These are phyloP conservation scores for Trachymyrmex cornetzi DNA, from an alignment of 1,140 invertebrate species.

Conservation along the genomic window DNA sequence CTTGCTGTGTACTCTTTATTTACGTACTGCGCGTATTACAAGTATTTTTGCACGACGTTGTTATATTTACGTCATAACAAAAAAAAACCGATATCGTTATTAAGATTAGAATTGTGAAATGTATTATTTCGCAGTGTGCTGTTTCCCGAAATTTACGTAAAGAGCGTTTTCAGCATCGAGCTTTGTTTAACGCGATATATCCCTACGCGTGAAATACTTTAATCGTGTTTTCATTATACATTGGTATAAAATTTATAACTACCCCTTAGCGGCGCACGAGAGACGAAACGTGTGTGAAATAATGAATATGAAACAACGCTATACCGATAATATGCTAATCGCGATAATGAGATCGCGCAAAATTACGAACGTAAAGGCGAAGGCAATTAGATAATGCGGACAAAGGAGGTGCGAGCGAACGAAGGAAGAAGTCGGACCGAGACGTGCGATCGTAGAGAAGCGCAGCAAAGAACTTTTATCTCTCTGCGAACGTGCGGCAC, in stretches of 20 bases:
- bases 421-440: background rate
- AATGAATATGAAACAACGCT: background rate
- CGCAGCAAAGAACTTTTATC: conserved; percentile 51
- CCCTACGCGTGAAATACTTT: background rate
- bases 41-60: conserved; percentile 4
- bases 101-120: conserved; percentile 2
- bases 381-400: conserved; percentile 24
- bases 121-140: background rate
- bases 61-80: conserved; percentile 36
- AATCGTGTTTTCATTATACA: conserved; percentile 11
- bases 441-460: conserved; percentile 5
- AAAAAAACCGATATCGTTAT: conserved; percentile 20
- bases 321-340: conserved; percentile 35
- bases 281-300: background rate
- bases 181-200: background rate
- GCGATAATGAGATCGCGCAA: conserved; percentile 5
- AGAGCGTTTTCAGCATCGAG: background rate
- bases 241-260: background rate
- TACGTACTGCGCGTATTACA: conserved; percentile 15
- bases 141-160: conserved; percentile 9
- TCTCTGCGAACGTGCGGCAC: conserved; percentile 64
- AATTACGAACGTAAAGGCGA: conserved; percentile 27
- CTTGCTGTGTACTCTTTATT: conserved; percentile 24
- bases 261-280: background rate
- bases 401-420: background rate